phyloP scores from a whole-genome alignment of 2,797 vertebrate species.

The Darevskia mixta region DNA sequence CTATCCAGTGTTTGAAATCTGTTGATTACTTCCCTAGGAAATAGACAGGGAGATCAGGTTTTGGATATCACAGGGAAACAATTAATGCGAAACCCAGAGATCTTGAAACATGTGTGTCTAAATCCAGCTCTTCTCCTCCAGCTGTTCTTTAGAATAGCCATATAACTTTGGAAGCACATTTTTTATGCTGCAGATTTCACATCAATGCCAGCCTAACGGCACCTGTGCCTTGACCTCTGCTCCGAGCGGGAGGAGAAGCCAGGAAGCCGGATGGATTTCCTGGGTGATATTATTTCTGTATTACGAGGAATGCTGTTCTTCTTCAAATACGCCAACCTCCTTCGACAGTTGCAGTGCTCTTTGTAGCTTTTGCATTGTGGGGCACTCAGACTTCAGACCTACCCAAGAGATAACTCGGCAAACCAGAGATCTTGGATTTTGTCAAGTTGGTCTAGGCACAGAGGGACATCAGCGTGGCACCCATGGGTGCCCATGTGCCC shows the following conservation, averaged over 20 bases:
- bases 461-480: no score
- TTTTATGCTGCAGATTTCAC: constrained; percentile 9
- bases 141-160: background rate
- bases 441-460: background rate
- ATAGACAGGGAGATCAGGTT: constrained; percentile 39
- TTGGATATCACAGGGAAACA: constrained; percentile 44
- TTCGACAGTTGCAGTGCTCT: background rate
- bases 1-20: constrained; percentile 45
- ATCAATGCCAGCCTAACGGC: background rate
- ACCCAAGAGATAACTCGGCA: background rate
- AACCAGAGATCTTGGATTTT: background rate
- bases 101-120: background rate
- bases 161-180: rapidly evolving
- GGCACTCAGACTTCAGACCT: background rate
- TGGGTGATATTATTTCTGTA: background rate
- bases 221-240: constrained; percentile 2
- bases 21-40: constrained; percentile 40
- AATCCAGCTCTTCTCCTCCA: constrained; percentile 3
- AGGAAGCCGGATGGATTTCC: constrained; percentile 30
- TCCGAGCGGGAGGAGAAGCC: background rate
- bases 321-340: background rate
- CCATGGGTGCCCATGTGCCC: no score
- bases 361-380: background rate
- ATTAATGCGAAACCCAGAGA: constrained; percentile 6
- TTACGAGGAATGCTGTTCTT: constrained; percentile 2